Evolutionary conservation across 2,113 vertebrate species (phyloP).

Genomic region (Clarias gariepinus): DNA sequence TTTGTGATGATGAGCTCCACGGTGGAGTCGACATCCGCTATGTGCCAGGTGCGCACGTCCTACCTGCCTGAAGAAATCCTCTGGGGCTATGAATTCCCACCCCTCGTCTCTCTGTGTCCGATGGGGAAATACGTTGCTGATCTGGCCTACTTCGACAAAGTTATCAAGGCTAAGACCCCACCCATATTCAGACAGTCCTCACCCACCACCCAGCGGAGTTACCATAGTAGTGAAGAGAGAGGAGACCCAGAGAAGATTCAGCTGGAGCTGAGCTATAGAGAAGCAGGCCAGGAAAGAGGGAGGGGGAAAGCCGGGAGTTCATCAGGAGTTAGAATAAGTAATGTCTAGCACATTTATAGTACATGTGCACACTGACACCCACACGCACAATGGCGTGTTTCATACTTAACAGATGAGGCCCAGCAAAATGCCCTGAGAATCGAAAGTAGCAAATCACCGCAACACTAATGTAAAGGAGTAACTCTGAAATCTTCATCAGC

Average conservation of each 20-base stretch:
- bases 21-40: constrained; percentile 84
- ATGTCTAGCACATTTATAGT: constrained; percentile 65
- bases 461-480: neutral
- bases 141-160: constrained; percentile 83
- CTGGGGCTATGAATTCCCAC: constrained; percentile 87
- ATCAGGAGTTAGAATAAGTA: constrained; percentile 81
- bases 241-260: constrained; percentile 76
- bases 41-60: constrained; percentile 86
- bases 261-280: constrained; percentile 76
- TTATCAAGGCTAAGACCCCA: constrained; percentile 69
- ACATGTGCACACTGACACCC: neutral
- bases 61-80: constrained; percentile 88
- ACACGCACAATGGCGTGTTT: neutral
- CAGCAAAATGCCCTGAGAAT: neutral
- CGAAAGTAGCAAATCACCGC: neutral
- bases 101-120: constrained; percentile 82
- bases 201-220: constrained; percentile 53
- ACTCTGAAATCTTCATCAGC: neutral
- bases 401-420: neutral
- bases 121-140: constrained; percentile 85
- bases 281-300: constrained; percentile 44
- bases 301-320: constrained; percentile 68
- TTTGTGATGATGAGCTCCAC: constrained; percentile 85
- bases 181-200: constrained; percentile 58
- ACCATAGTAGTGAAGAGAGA: constrained; percentile 57